A percentile compares a stretch with the other conserved stretches of the same genome.
These are phyloP conservation scores for Antennarius striatus DNA, from an alignment of 2,113 vertebrate genomes.

Conservation along the genomic window DNA sequence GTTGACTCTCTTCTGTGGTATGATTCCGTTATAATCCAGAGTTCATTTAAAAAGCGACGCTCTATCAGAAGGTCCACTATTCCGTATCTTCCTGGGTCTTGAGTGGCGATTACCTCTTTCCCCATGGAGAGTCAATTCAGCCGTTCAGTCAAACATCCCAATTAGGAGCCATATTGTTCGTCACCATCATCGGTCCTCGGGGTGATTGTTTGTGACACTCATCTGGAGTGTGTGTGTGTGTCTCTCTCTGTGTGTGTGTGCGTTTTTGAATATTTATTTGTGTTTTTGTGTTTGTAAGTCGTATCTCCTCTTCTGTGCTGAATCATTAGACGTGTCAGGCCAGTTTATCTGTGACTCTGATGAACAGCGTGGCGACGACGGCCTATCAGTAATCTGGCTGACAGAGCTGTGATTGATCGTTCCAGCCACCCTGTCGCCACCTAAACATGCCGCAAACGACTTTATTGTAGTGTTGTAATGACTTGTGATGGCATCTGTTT, in stretches of 20 bases:
- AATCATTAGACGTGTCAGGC: conserved; percentile 58
- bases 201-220: conserved; percentile 52
- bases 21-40: conserved; percentile 31
- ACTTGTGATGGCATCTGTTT: conserved; percentile 31
- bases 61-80: conserved; percentile 21
- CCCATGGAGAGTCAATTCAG: conserved; percentile 30
- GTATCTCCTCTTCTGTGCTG: conserved; percentile 18
- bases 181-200: conserved; percentile 10
- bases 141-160: conserved; percentile 31
- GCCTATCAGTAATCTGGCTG: conserved; percentile 35
- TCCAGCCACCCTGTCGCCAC: conserved; percentile 27
- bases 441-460: conserved; percentile 40
- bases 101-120: conserved; percentile 41
- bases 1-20: neutral
- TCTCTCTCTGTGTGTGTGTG: no score
- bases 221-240: conserved; percentile 20
- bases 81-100: conserved; percentile 6
- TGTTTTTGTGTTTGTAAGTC: conserved; percentile 22
- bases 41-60: conserved; percentile 43
- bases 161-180: conserved; percentile 40
- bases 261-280: neutral
- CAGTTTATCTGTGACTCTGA: conserved; percentile 46
- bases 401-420: conserved; percentile 53
- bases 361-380: conserved; percentile 27
- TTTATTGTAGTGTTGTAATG: conserved; percentile 36